Evolutionary conservation across 2,113 vertebrate genomes (phyloP).

Genomic region (Siniperca knerii): DNA sequence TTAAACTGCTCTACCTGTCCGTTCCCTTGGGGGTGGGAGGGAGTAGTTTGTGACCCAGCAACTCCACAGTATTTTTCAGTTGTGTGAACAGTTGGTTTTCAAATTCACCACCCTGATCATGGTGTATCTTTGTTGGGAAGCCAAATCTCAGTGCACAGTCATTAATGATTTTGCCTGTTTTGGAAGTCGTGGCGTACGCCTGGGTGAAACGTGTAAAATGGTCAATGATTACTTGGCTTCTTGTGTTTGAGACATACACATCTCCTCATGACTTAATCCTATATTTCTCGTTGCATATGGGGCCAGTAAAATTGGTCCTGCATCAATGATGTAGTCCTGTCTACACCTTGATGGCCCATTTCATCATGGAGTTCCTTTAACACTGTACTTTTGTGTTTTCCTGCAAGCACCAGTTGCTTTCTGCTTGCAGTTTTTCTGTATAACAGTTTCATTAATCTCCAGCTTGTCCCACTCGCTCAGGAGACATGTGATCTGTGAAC

Average conservation of each 20-base stretch:
- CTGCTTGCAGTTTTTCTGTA: neutral
- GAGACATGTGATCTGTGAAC: neutral
- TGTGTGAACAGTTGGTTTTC: neutral
- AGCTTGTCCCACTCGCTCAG: constrained; percentile 16
- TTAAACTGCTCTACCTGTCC: too few relatives aligned
- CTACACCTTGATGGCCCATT: constrained; percentile 24
- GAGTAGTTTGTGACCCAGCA: neutral
- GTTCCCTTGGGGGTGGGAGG: too few relatives aligned
- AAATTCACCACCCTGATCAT: too few relatives aligned
- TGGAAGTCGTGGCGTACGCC: neutral
- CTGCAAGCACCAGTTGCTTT: constrained; percentile 9
- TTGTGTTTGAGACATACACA: neutral
- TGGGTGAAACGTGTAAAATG: neutral
- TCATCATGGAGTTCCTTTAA: constrained; percentile 13
- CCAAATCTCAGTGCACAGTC: too few relatives aligned
- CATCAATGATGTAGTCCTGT: constrained; percentile 6
- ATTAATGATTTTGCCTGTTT: too few relatives aligned
- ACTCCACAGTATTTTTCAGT: neutral
- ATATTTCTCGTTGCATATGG: neutral
- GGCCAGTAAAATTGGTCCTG: constrained; percentile 28
- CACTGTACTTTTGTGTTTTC: neutral
- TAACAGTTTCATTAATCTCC: neutral
- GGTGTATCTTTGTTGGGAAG: too few relatives aligned
- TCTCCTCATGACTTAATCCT: neutral
- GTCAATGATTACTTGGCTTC: neutral